These are phyloP conservation scores for Eptatretus burgeri DNA, from an alignment of 2,113 vertebrate species.

Conservation along the genomic window DNA sequence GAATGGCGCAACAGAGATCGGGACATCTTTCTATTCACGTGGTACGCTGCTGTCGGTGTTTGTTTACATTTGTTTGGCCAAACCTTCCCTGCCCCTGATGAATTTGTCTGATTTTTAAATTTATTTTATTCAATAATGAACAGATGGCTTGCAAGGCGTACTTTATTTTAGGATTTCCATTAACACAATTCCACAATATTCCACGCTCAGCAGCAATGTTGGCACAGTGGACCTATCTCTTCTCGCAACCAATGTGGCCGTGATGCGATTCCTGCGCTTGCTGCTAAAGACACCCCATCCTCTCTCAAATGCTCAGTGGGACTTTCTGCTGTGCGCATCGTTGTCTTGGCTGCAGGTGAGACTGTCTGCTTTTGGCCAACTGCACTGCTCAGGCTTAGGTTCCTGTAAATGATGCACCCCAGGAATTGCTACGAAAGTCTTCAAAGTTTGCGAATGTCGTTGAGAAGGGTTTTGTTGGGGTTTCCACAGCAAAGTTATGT, in stretches of 20 bases:
- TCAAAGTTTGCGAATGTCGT: too few species aligned
- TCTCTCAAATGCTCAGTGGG: slow-evolving; percentile 42
- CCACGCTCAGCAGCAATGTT: slow-evolving; percentile 28
- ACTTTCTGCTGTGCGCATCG: slow-evolving; percentile 77
- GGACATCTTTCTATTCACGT: slow-evolving; percentile 49
- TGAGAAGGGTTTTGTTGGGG: too few species aligned
- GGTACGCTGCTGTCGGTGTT: slow-evolving; percentile 17
- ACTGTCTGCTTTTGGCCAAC: too few species aligned
- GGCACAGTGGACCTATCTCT: slow-evolving; percentile 24
- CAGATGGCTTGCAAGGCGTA: not conserved
- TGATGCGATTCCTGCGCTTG: slow-evolving; percentile 46
- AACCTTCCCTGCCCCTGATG: not conserved
- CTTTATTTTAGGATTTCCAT: not conserved
- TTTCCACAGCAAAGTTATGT: too few species aligned
- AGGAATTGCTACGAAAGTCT: not conserved
- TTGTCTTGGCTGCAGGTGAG: slow-evolving; percentile 72
- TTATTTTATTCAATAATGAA: not conserved
- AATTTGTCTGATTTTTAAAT: not conserved
- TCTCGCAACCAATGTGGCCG: slow-evolving; percentile 44
- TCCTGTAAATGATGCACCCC: not conserved
- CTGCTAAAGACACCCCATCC: slow-evolving; percentile 24
- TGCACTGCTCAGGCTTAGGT: not conserved
- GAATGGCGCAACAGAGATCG: slow-evolving; percentile 48
- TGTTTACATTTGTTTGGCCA: not conserved
- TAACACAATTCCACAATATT: slow-evolving; percentile 3